Conservation (phyloP, 1,140 invertebrate genomes). For the Aphelenchoides besseyi region DNA sequence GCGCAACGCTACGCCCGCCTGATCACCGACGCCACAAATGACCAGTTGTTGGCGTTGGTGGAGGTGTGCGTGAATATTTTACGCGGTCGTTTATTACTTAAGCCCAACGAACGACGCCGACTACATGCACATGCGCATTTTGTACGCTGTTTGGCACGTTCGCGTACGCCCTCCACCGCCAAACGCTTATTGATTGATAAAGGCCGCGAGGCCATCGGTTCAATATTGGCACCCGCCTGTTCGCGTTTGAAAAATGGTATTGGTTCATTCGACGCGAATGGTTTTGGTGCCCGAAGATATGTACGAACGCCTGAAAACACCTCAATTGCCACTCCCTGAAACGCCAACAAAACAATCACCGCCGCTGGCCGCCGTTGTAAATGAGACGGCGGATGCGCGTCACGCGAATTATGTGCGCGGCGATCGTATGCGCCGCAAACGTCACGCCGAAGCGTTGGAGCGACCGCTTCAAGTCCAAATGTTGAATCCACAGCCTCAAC, state of each 20-base stretch:
- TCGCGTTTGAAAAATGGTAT: slow-evolving; percentile 27
- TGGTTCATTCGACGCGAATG: neutral
- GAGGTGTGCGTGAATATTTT: slow-evolving; percentile 35
- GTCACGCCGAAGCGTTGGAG: no score
- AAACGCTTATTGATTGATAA: no score
- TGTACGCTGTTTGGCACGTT: slow-evolving; percentile 22
- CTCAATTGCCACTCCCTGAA: no score
- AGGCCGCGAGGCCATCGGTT: no score
- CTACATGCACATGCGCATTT: slow-evolving; percentile 24
- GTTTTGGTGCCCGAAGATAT: slow-evolving; percentile 27
- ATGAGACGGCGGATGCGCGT: neutral
- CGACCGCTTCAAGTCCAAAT: no score
- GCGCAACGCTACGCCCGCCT: no score
- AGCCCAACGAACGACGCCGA: neutral
- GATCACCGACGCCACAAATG: no score
- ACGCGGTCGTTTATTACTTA: slow-evolving; percentile 28
- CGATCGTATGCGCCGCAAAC: neutral
- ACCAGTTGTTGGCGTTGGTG: slow-evolving; percentile 29
- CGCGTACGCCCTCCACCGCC: no score
- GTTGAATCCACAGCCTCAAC: no score
- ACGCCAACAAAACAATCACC: no score
- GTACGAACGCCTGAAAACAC: slow-evolving; percentile 18
- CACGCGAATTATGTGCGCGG: neutral
- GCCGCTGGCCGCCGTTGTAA: no score
- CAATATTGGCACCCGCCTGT: no score